Base-by-base conservation (phyloP, 2,113 vertebrate genomes). In the Apaloderma vittatum region DNA sequence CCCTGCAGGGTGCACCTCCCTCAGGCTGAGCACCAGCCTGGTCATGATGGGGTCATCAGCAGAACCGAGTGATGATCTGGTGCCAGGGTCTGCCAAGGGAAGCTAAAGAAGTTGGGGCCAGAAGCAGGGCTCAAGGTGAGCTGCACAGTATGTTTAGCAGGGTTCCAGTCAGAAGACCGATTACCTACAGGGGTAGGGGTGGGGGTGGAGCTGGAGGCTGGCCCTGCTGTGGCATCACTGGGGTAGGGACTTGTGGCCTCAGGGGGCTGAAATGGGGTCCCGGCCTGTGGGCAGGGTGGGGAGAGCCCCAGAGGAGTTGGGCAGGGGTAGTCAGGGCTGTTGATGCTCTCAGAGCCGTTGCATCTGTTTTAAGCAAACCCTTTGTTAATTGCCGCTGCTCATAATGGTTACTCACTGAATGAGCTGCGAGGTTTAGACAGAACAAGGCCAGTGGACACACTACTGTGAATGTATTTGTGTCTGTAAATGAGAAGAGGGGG, bases 401-500 rank as follows among this genome's bases (percentile, higher is more conserved):
- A 0, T 46, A 22, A 32, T 12, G 22, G 32, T 48, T 73, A 32
- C n/a, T 21, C 20, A 37, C 11, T 26, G 59, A 77, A 62, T 20
- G 20, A 74, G 34, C 23, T 45, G 34, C 45, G 46, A 71, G 37
- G 29, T 93, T 81, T 59, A 74, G 92, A 18, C 23, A 88, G 83
- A 91, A 15, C 58, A 70, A 62, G 37, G 71, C 26, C 68, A 36
- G 30, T 34, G 34, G 43, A 63, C 67, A 57, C 26, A 27, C 37
- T 74, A 40, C 49, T 73, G 58, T 65, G 58, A 72, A 61, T 19
- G 29, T 83, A 12, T 80, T 77, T 71, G 30, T 49, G 45, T 83
- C 84, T 73, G 52, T 65, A 94, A 91, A 76, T 79, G 49, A 94
- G 77, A 55, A 85, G 12, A 92, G 52, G 23, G 40, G 58, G 23